Conservation (phyloP, 2,888 invertebrate genomes). For the Hyposoter dolosus region DNA sequence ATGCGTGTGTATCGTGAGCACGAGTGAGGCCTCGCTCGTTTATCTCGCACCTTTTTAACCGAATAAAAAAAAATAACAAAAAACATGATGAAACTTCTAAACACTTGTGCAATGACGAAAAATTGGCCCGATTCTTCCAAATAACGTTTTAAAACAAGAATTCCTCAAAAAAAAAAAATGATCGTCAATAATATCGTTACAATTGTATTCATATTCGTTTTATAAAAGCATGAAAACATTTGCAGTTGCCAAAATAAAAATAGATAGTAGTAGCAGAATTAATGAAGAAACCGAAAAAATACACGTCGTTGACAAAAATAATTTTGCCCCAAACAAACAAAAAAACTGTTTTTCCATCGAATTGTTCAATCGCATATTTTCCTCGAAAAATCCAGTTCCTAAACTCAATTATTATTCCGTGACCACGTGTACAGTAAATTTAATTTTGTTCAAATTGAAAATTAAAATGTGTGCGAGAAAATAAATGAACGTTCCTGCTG, state of each 20-base stretch:
- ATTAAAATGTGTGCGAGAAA: neutral
- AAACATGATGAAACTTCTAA: conserved; percentile 22
- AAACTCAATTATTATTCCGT: too few relatives aligned
- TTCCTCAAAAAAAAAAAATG: neutral
- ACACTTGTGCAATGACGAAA: conserved; percentile 41
- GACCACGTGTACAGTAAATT: neutral
- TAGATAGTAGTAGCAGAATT: neutral
- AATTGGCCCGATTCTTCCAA: neutral
- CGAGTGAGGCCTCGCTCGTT: conserved; percentile 25
- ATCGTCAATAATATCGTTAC: neutral
- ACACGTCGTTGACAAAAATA: neutral
- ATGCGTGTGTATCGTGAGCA: conserved; percentile 21
- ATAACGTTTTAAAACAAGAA: neutral
- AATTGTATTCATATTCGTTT: neutral
- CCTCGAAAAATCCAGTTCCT: neutral
- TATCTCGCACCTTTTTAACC: conserved; percentile 42
- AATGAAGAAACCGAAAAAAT: neutral
- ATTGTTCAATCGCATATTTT: neutral
- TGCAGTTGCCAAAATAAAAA: neutral
- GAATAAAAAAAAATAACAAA: conserved; percentile 26
- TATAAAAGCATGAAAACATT: neutral
- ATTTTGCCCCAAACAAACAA: neutral
- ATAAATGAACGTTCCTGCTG: neutral
- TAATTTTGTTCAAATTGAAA: neutral
- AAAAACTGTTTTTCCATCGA: neutral